Conservation (phyloP, 2,888 invertebrate genomes). For the Bhutanitis thaidina region DNA sequence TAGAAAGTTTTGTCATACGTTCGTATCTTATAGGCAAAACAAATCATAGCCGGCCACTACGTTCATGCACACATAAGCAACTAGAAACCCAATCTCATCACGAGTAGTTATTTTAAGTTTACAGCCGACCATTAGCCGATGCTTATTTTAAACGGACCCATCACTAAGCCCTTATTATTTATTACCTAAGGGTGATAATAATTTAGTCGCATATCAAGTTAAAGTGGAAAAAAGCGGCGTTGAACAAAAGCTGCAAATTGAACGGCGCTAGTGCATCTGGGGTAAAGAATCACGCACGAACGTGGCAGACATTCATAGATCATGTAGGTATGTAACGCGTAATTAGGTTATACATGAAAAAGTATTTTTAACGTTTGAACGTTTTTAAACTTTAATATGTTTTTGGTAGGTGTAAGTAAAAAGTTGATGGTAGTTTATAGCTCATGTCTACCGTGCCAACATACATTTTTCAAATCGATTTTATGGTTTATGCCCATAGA, state of each 20-base stretch:
- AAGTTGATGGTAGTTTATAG: too few species aligned
- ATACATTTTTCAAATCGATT: too few species aligned
- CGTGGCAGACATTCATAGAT: constrained; percentile 18
- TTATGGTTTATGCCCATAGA: too few species aligned
- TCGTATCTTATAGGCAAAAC: too few species aligned
- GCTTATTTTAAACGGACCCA: constrained; percentile 22
- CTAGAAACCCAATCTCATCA: constrained; percentile 42
- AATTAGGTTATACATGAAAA: too few species aligned
- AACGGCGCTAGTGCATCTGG: constrained; percentile 40
- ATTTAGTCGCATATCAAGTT: constrained; percentile 12
- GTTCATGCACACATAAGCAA: constrained; percentile 25
- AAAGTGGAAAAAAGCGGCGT: constrained; percentile 12
- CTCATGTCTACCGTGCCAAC: too few species aligned
- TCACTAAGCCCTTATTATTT: constrained; percentile 17
- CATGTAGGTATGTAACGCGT: not conserved
- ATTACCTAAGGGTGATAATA: constrained; percentile 23
- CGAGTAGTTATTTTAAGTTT: constrained; percentile 42
- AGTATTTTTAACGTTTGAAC: too few species aligned
- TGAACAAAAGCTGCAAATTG: constrained; percentile 44
- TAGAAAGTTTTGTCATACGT: too few species aligned
- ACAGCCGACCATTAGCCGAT: constrained; percentile 38
- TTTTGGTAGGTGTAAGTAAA: too few species aligned
- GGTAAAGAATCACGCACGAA: constrained; percentile 22
- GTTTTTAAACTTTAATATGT: too few species aligned
- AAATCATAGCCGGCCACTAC: not conserved